phyloP scores from a whole-genome alignment of 2,888 invertebrate genomes.

The Lottia gigantea region DNA sequence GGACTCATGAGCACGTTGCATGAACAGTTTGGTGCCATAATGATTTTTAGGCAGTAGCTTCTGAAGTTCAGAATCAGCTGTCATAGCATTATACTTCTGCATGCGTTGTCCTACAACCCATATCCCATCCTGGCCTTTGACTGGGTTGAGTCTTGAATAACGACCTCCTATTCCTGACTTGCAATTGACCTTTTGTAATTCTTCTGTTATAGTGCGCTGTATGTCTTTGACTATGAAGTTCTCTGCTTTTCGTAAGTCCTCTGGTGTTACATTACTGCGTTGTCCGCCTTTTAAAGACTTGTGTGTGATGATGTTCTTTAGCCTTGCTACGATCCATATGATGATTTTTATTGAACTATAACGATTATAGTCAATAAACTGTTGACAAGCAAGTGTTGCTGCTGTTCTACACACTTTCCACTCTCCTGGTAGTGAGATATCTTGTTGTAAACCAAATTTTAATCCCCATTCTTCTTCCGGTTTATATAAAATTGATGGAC shows the following conservation, averaged over 20 bases:
- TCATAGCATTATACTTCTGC: constrained; percentile 15
- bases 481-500: neutral
- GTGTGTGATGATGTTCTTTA: neutral
- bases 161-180: neutral
- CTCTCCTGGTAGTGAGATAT: constrained; percentile 11
- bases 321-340: neutral
- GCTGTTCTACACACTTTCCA: neutral
- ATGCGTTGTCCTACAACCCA: constrained; percentile 18
- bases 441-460: constrained; percentile 4
- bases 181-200: neutral
- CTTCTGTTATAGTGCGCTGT: constrained; percentile 11
- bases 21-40: constrained; percentile 7
- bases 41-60: constrained; percentile 13
- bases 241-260: constrained; percentile 12
- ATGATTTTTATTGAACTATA: neutral
- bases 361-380: neutral
- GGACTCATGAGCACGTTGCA: constrained; percentile 9
- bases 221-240: constrained; percentile 10
- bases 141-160: constrained; percentile 12
- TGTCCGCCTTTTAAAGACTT: neutral
- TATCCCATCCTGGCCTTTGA: constrained; percentile 2
- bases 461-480: constrained; percentile 5
- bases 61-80: constrained; percentile 5
- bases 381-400: neutral
- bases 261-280: neutral